Evolutionary conservation across 2,113 vertebrate species (phyloP), one percentile per base, ranked within the genome.

Genomic region (Tylochromis polylepis): DNA sequence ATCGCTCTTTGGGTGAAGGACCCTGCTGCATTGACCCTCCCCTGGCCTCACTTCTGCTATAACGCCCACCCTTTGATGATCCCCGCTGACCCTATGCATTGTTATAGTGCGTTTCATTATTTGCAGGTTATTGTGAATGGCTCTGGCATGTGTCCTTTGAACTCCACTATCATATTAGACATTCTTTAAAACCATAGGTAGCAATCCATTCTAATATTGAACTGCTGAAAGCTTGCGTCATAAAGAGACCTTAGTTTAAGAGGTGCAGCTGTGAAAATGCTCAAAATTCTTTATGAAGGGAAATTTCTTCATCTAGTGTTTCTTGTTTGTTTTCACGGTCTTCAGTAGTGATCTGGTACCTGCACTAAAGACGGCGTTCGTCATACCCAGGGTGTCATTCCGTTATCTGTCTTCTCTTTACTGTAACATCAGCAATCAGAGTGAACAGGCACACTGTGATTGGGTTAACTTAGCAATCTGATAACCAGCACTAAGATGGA

Each of bases 221-320:
- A 7, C 67, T 49, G 24, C 67, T 49, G 41, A 1, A 24, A 10
- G 8, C 12, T 75, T 75, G 41, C 12, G 0, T 49, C 22, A 75
- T 18, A 46, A 27, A 75, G 67, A 49, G 22, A 27, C 14, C 65
- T 70, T 2, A 6, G 65, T 27, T 24, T 0, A 70, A 24, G n/a
- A 70, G 5, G 65, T 67, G 20, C 3, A 2, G n/a, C 22, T 41
- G 20, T 41, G 62, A 70, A 14, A 70, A 70, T 24, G 20, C 0
- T 43, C 62, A 0, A 67, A 67, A 67, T 2, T 0, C 14, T 67
- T 41, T 70, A 70, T 70, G 36, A 24, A 43, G 62, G 0, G 8
- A 70, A 43, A 3, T 24, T 36, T 43, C 36, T 41, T 67, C 62
- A 41, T 24, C 36, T 41, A 67, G 20, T 22, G 11, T 38, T 18